Evolutionary conservation across 2,113 vertebrate species (phyloP), one percentile per base, ranked within the genome.

Genomic region (Brachypteracias leptosomus): DNA sequence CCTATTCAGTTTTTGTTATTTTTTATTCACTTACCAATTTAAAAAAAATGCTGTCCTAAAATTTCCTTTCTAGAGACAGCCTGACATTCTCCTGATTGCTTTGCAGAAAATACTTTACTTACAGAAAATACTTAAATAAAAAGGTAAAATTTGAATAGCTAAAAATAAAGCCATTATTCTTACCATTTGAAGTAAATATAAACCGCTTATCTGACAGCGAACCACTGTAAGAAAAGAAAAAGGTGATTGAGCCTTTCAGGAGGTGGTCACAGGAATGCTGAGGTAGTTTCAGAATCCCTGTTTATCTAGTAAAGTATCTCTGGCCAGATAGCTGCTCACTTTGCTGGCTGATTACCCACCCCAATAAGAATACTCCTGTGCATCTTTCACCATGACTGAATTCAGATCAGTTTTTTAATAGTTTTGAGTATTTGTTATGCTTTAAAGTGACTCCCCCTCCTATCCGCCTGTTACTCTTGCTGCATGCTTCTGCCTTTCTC

Each of bases 141-240:
- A 91, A 75, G 52, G 58, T 38, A 73, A 67, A 22, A 51, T 73
- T 68, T 65, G 44, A 90, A 51, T 46, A 70, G 47, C 33, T 74
- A 85, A 84, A 93, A 95, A 83, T 66, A 93, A 96, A 83, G 73
- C 46, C 47, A 63, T 91, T 73, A 59, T 94, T 89, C 98, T 99
- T 98, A 99, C 99, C 98, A 20, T 98, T 96, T 17, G 98, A 98
- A 94, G 95, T 95, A 94, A 99, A 99, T 28, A 98, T 97, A 98
- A 99, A 98, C 86, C 98, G 96, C 57, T 97, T 98, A 73, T 98
- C 98, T 31, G 98, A 99, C 91, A 99, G 96, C 25, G 98, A 99
- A 35, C 98, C 98, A 42, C 99, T 99, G 98, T 49, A 98, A 98
- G 57, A 96, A 78, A 94, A 96, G 93, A 95, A 92, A 96, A 67